Evolutionary conservation across 1,140 invertebrate genomes (phyloP).

Genomic region (Heliconius himera): DNA sequence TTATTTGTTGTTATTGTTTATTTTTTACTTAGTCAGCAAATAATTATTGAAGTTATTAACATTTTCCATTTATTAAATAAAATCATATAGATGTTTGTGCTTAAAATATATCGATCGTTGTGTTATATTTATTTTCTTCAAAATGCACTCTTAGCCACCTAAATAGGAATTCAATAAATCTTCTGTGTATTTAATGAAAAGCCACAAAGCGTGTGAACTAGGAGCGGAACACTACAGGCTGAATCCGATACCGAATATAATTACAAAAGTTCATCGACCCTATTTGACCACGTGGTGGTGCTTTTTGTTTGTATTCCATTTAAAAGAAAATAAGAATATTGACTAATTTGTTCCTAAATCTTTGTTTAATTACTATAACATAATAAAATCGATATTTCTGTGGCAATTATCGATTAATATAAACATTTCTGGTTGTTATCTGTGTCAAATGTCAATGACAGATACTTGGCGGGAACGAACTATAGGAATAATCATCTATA

Average conservation of each 20-base stretch:
- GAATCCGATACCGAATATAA: conserved; percentile 47
- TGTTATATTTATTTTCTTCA: background rate
- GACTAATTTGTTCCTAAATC: background rate
- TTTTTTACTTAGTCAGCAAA: background rate
- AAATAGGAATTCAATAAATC: background rate
- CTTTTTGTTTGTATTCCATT: conserved; percentile 38
- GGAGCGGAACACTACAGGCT: conserved; percentile 34
- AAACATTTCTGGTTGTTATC: background rate
- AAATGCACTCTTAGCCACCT: background rate
- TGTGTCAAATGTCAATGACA: conserved; percentile 8
- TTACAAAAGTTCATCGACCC: conserved; percentile 45
- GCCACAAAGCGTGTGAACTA: conserved; percentile 35
- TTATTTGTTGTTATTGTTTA: conserved; percentile 9
- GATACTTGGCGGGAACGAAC: conserved; percentile 9
- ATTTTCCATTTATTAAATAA: background rate
- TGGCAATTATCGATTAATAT: background rate
- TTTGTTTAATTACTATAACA: background rate
- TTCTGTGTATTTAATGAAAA: conserved; percentile 12
- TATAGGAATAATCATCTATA: background rate
- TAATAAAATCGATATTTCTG: background rate
- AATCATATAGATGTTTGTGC: background rate
- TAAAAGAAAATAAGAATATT: conserved; percentile 7
- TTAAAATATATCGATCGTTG: background rate
- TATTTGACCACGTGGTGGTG: conserved; percentile 36
- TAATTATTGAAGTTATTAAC: background rate